phyloP scores from a whole-genome alignment of 1,140 invertebrate species.

The Pogonomyrmex barbatus region DNA sequence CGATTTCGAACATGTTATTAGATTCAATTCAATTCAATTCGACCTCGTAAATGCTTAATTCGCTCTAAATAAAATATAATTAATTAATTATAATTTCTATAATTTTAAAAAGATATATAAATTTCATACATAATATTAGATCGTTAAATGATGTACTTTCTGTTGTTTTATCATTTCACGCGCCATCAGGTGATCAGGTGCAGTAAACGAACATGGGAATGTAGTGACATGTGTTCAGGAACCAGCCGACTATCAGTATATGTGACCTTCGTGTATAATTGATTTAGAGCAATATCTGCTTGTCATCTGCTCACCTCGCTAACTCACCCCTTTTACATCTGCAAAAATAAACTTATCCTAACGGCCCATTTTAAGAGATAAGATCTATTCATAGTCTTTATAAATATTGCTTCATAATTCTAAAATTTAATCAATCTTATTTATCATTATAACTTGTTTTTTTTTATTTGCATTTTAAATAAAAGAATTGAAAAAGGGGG shows the following conservation, averaged over 20 bases:
- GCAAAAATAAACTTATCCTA: neutral
- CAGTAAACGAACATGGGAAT: constrained; percentile 81
- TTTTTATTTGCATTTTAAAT: neutral
- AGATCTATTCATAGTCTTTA: neutral
- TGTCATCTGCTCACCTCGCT: constrained; percentile 78
- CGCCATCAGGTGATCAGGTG: constrained; percentile 69
- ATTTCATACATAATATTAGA: neutral
- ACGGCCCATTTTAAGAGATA: neutral
- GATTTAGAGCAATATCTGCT: constrained; percentile 54
- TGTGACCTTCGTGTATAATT: neutral
- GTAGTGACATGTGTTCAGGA: constrained; percentile 79
- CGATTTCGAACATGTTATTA: too few relatives aligned
- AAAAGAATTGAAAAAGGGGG: neutral
- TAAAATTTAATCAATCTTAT: neutral
- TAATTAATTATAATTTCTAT: too few relatives aligned
- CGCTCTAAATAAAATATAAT: too few relatives aligned
- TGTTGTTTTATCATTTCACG: constrained; percentile 38
- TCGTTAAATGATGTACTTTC: neutral
- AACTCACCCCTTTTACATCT: neutral
- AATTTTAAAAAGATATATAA: neutral
- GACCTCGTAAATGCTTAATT: too few relatives aligned
- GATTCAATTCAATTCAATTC: too few relatives aligned
- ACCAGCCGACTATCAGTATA: constrained; percentile 65
- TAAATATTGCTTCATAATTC: neutral
- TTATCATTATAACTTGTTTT: neutral